Evolutionary conservation across 1,140 invertebrate species (phyloP).

Genomic region (Drosophila elegans): DNA sequence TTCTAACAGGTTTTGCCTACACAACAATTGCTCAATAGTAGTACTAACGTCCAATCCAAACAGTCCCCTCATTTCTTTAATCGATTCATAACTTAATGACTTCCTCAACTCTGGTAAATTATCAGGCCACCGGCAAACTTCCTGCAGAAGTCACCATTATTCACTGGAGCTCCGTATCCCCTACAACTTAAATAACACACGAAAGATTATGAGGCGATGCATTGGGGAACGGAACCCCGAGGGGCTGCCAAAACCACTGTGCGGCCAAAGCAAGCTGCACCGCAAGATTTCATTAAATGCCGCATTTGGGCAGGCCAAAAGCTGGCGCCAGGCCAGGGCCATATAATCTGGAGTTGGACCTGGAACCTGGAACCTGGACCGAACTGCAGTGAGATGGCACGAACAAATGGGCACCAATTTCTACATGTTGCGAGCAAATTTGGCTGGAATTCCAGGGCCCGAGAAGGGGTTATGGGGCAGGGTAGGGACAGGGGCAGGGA

Average conservation of each 20-base stretch:
- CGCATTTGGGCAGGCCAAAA: constrained; percentile 75
- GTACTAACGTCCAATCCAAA: too few relatives aligned
- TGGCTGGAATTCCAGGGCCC: constrained; percentile 64
- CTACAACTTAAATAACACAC: constrained; percentile 38
- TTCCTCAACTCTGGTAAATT: constrained; percentile 12
- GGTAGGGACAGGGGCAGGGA: neutral
- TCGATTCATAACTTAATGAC: constrained; percentile 3
- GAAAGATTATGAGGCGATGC: constrained; percentile 36
- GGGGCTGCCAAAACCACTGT: constrained; percentile 63
- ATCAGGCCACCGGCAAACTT: constrained; percentile 24
- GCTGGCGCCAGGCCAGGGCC: constrained; percentile 65
- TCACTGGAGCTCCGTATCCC: constrained; percentile 1
- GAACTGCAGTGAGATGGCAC: constrained; percentile 26
- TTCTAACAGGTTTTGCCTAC: too few relatives aligned
- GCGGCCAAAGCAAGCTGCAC: constrained; percentile 47
- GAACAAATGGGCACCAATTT: constrained; percentile 82
- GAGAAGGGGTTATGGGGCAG: neutral
- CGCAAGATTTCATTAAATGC: constrained; percentile 77
- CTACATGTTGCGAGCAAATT: constrained; percentile 80
- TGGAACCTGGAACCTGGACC: neutral
- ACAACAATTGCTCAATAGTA: neutral
- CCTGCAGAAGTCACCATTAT: constrained; percentile 11
- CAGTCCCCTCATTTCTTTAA: neutral
- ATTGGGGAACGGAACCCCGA: constrained; percentile 45
- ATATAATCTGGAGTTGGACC: constrained; percentile 34